Base-by-base conservation (phyloP, 2,888 invertebrate genomes). In the Hyposoter didymator region DNA sequence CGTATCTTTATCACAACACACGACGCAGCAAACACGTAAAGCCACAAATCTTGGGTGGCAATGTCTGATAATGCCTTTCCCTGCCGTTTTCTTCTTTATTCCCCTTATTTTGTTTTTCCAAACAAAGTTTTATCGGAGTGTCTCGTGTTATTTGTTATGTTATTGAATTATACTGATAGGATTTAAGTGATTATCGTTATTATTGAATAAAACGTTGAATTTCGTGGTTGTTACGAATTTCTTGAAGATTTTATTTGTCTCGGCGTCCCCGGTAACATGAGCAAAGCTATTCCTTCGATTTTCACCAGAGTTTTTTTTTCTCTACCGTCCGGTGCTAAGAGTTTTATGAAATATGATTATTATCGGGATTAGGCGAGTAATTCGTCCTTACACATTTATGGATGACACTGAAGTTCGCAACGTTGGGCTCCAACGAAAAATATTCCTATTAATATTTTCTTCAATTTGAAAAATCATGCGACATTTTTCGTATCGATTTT, bases 1-100 rank as follows among this genome's bases (percentile, higher is more conserved):
- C 93, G 88, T 94, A 94, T 87, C 92, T 93, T 55, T 94, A 94
- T 88, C 93, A 94, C 86, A 94, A 93, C 81, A 90, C 93, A 17
- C 93, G 92, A 83, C 90, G 93, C 73, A 92, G 92, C 86, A 93
- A 93, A 87, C 91, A 88, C 78, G 86, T 85, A 8, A 91, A 90
- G 43, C 80, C 86, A 19, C 85, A 90, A 59, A 76, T 90, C 8
- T 84, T 89, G 28, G 81, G 86, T 69, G 88, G 84, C 17, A 88
- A 86, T 17, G 84, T 78, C 32, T 88, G 78, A 88, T 74, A 59
- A 64, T 22, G 35, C n/a, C n/a, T 64, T 28, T 12, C 43, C 32
- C 43, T 19, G 28, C 12, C 19, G 73, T 22, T 45, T 49, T 22
- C 39, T 72, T 64, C n/a, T 64, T 47, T 79, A 6, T 62, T 62